Base-by-base conservation (phyloP, 2,888 invertebrate genomes). In the Noctuana brunneofusca region DNA sequence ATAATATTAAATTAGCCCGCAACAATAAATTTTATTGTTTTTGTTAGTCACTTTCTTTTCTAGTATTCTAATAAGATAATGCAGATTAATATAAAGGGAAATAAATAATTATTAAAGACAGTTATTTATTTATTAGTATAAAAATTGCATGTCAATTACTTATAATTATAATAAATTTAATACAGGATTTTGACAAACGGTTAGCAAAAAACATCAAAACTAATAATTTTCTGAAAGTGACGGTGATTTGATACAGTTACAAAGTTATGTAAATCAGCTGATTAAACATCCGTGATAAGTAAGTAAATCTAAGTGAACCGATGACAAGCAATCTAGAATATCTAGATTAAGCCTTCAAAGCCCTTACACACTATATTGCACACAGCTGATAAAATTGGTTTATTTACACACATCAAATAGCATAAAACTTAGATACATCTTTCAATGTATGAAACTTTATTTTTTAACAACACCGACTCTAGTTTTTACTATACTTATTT, bases 281-380 rank as follows among this genome's bases (percentile, higher is more conserved):
- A n/a, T n/a, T n/a, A n/a, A n/a, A n/a, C n/a, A n/a, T n/a, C n/a
- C n/a, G n/a, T n/a, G n/a, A n/a, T n/a, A n/a, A n/a, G n/a, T n/a
- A n/a, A n/a, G n/a, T n/a, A n/a, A n/a, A 62, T 22, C 30, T 22
- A 27, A 27, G 27, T 27, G 3, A 5, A 8, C 3, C 8, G 27
- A 8, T 27, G 27, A 27, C 3, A 5, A 27, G 8, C 27, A 27
- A 27, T 27, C 27, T 27, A 58, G 11, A n/a, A n/a, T n/a, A 52
- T 30, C 57, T 64, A 63, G 56, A 30, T 64, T 55, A 63, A 60
- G 48, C 64, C 52, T 63, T 50, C 22, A 3, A 54, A 60, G 30
- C 58, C 60, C 32, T 32, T 32, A 32, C n/a, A n/a, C 65, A 27
- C 65, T 76, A 80, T 74, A 80, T 77, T 75, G 78, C 79, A 76